These are phyloP conservation scores for Lasioglossum marginatum DNA, from an alignment of 2,888 invertebrate species.

Conservation along the genomic window DNA sequence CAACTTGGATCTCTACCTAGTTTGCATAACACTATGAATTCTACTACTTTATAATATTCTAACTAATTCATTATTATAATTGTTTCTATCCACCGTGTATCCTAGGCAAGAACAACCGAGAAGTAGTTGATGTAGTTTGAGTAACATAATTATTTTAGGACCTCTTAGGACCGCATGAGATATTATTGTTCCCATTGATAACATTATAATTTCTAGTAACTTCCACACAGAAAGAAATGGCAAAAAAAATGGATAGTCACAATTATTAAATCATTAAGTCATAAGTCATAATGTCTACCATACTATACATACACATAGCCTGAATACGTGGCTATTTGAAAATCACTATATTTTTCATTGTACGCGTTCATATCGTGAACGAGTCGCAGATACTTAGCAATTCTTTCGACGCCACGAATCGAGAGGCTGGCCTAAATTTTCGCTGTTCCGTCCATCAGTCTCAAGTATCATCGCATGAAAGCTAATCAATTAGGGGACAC, in stretches of 20 bases:
- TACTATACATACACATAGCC: neutral
- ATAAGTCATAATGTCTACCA: neutral
- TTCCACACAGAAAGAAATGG: neutral
- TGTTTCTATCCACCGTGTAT: no score
- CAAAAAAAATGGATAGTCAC: neutral
- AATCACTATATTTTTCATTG: neutral
- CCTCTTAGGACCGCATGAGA: neutral
- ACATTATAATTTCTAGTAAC: neutral
- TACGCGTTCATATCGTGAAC: neutral
- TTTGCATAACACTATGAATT: no score
- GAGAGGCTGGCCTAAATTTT: neutral
- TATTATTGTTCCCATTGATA: neutral
- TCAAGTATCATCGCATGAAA: slow-evolving; percentile 25
- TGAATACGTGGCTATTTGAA: neutral
- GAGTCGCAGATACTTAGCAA: neutral
- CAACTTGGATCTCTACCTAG: no score
- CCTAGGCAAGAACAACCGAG: neutral
- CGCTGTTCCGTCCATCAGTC: neutral
- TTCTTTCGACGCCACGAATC: no score
- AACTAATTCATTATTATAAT: neutral
- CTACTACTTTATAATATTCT: no score
- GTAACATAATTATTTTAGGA: neutral
- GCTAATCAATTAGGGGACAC: slow-evolving; percentile 37
- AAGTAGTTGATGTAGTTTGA: neutral
- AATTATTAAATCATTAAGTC: neutral